Percentiles rank a stretch among this genome's conserved stretches.
Conservation (phyloP, 2,888 invertebrate genomes). For the Cephus pulcher region DNA sequence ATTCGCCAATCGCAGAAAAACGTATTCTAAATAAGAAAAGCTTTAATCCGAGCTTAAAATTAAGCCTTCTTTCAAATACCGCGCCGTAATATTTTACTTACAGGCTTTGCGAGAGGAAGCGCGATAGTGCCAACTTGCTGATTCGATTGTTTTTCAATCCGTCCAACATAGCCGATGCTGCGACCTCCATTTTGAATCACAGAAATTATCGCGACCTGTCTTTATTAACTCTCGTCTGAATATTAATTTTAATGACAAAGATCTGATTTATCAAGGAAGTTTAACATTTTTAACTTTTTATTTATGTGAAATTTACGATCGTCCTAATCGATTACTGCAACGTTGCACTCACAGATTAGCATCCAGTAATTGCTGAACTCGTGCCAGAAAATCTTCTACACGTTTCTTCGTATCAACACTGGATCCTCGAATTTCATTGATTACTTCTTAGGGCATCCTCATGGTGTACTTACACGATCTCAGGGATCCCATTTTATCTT, state of each 20-base stretch:
- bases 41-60: not conserved
- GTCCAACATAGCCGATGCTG: slow-evolving; percentile 77
- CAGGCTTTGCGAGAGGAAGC: slow-evolving; percentile 83
- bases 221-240: not conserved
- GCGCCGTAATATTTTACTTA: slow-evolving; percentile 69
- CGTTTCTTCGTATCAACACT: too few relatives aligned
- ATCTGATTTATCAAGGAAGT: not conserved
- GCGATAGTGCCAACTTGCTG: slow-evolving; percentile 78
- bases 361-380: too few relatives aligned
- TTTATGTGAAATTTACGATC: not conserved
- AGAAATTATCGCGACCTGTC: not conserved
- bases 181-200: slow-evolving; percentile 68
- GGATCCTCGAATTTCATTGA: too few relatives aligned
- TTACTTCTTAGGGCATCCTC: too few relatives aligned
- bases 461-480: too few relatives aligned
- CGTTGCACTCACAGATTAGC: not conserved
- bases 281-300: not conserved
- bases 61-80: not conserved
- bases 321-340: not conserved
- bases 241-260: not conserved
- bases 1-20: not conserved
- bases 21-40: not conserved
- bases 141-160: slow-evolving; percentile 82
- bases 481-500: too few relatives aligned
- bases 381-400: too few relatives aligned